Conservation (phyloP, 1,140 invertebrate genomes). For the Tigriopus japonicus region DNA sequence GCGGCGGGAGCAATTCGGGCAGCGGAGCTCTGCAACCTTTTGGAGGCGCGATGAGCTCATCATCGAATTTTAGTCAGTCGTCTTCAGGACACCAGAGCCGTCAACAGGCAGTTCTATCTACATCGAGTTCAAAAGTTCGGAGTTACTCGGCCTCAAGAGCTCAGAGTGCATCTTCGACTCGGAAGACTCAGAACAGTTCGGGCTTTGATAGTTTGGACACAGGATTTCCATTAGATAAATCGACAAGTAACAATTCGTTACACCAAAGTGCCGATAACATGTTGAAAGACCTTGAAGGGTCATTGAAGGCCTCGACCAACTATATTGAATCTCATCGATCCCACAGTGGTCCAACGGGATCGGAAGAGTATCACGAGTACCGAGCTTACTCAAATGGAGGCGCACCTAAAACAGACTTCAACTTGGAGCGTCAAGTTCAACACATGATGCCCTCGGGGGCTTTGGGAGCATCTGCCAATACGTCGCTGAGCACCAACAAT, state of each 20-base stretch:
- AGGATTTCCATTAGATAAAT: neutral
- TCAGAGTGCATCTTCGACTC: no score
- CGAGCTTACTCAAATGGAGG: neutral
- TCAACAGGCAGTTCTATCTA: no score
- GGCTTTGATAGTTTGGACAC: no score
- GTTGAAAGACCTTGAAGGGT: neutral
- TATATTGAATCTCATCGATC: constrained; percentile 7
- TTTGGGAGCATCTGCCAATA: neutral
- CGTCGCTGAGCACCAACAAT: no score
- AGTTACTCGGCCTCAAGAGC: no score
- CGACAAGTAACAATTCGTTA: neutral
- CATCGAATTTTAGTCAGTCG: neutral
- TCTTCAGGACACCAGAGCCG: no score
- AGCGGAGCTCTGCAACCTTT: neutral
- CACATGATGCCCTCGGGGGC: constrained; percentile 6
- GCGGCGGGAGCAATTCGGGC: neutral
- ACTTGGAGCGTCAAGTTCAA: constrained; percentile 5
- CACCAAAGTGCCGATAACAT: constrained; percentile 1
- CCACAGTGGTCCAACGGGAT: neutral
- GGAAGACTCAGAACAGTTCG: no score
- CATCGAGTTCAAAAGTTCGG: no score
- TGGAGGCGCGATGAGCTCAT: neutral
- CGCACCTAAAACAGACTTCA: neutral
- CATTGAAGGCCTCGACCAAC: constrained; percentile 8
- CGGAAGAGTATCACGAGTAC: constrained; percentile 1